A percentile compares a stretch with the other conserved stretches of the same genome.
Conservation (phyloP, 1,140 invertebrate species). For the Popillia japonica region DNA sequence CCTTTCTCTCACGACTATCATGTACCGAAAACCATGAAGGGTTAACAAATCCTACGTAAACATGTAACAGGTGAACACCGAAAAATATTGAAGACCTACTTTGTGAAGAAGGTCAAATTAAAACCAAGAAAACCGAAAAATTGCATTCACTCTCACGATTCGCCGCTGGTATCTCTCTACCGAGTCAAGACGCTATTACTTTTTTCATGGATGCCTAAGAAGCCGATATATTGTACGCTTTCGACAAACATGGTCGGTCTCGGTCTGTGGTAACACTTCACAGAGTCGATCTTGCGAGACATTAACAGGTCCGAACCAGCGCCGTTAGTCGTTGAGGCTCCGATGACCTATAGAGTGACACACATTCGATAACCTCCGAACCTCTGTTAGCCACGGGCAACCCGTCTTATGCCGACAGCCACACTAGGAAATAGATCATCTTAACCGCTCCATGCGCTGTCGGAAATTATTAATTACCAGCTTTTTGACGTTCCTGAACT, state of each 20-base stretch:
- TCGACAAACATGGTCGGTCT: neutral
- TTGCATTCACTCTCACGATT: neutral
- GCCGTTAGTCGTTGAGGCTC: constrained; percentile 29
- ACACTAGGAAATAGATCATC: neutral
- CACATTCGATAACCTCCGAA: constrained; percentile 27
- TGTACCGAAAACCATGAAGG: neutral
- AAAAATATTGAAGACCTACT: neutral
- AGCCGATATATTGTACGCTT: neutral
- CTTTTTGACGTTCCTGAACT: neutral
- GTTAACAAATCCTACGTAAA: neutral
- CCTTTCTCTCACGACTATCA: neutral
- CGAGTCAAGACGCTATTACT: neutral
- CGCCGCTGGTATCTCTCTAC: neutral
- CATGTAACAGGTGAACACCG: neutral
- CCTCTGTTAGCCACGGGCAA: neutral
- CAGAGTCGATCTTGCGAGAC: neutral
- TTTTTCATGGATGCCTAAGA: neutral
- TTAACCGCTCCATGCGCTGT: neutral
- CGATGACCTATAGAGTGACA: constrained; percentile 33
- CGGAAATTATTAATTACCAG: constrained; percentile 17
- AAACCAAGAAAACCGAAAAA: neutral
- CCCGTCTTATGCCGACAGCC: neutral
- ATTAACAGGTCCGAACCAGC: constrained; percentile 12
- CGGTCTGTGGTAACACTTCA: neutral
- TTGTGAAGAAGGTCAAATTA: neutral